phyloP scores from a whole-genome alignment of 2,797 vertebrate species.

The Pangasius krempfi region DNA sequence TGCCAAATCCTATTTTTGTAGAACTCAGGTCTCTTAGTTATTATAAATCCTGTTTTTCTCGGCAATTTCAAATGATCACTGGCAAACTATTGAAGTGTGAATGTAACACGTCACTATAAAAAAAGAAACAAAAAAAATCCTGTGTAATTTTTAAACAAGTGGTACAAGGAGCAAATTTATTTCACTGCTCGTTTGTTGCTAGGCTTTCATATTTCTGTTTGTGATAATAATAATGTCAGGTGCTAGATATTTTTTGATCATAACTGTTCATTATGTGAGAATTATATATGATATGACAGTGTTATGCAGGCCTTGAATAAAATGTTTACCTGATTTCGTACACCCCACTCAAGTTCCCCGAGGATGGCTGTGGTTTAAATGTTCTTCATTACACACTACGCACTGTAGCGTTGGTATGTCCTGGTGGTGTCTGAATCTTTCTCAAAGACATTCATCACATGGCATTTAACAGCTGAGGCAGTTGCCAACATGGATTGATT shows the following conservation, averaged over 20 bases:
- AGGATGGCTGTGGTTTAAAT: constrained; percentile 19
- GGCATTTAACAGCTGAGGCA: not conserved
- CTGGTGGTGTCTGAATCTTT: constrained; percentile 25
- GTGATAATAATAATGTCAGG: constrained; percentile 41
- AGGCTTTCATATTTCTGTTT: constrained; percentile 35
- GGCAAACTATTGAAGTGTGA: constrained; percentile 36
- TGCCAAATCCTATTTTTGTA: constrained; percentile 70
- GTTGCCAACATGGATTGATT: constrained; percentile 42
- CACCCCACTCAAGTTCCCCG: constrained; percentile 18
- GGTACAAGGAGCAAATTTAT: constrained; percentile 29
- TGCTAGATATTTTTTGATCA: constrained; percentile 53
- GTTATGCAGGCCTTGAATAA: constrained; percentile 55
- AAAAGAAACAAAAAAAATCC: not conserved
- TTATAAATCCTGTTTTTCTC: constrained; percentile 31
- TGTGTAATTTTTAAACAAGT: constrained; percentile 26
- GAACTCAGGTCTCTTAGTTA: constrained; percentile 66
- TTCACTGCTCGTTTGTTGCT: constrained; percentile 34
- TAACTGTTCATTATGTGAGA: constrained; percentile 40
- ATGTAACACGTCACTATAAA: constrained; percentile 45
- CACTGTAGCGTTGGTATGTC: constrained; percentile 25
- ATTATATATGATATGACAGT: constrained; percentile 49
- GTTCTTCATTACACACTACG: not conserved
- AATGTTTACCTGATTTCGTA: constrained; percentile 52
- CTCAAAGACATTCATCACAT: not conserved
- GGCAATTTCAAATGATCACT: constrained; percentile 40